Conservation (phyloP, 64 coral and sea anemone species). For the Orbicella faveolata region DNA sequence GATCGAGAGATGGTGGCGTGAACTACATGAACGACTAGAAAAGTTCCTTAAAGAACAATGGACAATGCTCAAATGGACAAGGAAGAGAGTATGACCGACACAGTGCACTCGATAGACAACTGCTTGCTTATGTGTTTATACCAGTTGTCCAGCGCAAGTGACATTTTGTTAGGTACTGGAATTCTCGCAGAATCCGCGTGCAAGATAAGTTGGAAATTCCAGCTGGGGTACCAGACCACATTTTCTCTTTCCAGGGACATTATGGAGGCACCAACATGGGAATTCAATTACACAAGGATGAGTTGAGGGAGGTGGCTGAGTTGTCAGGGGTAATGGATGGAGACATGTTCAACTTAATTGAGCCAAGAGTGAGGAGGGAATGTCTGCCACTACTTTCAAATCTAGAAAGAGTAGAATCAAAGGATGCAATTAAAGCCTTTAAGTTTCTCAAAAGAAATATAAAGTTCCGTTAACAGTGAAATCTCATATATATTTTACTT, state of each 20-base stretch:
- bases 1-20: constrained; percentile 57
- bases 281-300: neutral
- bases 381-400: constrained; percentile 37
- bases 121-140: constrained; percentile 54
- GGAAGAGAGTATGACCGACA: constrained; percentile 56
- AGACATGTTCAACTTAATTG: neutral
- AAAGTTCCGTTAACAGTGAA: too few relatives aligned
- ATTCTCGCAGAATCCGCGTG: constrained; percentile 52
- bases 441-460: constrained; percentile 21
- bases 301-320: constrained; percentile 6
- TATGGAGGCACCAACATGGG: constrained; percentile 18
- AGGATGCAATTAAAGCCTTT: constrained; percentile 54
- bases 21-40: constrained; percentile 44
- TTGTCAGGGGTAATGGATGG: neutral
- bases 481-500: too few relatives aligned
- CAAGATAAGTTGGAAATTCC: constrained; percentile 21
- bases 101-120: constrained; percentile 33
- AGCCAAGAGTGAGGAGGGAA: constrained; percentile 33
- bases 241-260: neutral
- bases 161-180: constrained; percentile 60
- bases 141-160: constrained; percentile 52
- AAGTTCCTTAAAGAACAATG: constrained; percentile 39
- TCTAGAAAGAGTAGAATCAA: constrained; percentile 28
- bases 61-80: constrained; percentile 5
- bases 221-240: constrained; percentile 25